Evolutionary conservation across 1,140 invertebrate genomes (phyloP), one percentile per base, ranked within the genome.

Genomic region (Lepidostoma basale): DNA sequence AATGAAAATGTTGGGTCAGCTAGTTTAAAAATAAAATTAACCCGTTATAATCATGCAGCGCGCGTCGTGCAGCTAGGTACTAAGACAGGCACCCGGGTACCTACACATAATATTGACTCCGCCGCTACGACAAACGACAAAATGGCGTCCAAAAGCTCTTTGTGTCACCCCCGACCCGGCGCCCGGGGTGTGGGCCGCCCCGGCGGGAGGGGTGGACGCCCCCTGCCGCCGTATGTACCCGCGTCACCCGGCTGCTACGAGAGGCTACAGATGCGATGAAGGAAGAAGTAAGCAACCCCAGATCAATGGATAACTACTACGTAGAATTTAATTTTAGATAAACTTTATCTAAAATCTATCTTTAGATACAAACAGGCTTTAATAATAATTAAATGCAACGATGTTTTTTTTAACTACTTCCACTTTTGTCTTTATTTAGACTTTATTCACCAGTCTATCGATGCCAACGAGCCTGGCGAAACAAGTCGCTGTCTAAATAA

Each of bases 81-180:
- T 2, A 1, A 16, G 6, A 14, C 26, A 33, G n/a, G 16, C 20
- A 40, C 22, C 22, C 16, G n/a, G 18, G 10, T 20, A 59, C 2
- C 22, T 59, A 59, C 33, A 59, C 12, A 44, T 62, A 39, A 62
- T 62, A 62, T 62, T 62, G 59, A 62, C 28, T 49, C 54, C 54
- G 20, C 20, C 9, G 63, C 42, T 42, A 70, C 56, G 68, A 70
- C 59, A 62, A 62, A 62, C 59, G 59, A 62, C 68, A 70, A 70
- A 70, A 70, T 70, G 68, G 68, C 68, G 68, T 70, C 68, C 54
- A 59, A 59, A 59, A 59, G 33, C 33, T 69, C 62, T 69, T 69
- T 69, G 68, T 69, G 54, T 45, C 67, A 39, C 56, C 59, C 54
- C 54, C 54, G 20, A 33, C 20, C 36, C 59, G 14, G 30, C 67